Base-by-base conservation (phyloP, 2,113 vertebrate species). In the Platysteira castanea region DNA sequence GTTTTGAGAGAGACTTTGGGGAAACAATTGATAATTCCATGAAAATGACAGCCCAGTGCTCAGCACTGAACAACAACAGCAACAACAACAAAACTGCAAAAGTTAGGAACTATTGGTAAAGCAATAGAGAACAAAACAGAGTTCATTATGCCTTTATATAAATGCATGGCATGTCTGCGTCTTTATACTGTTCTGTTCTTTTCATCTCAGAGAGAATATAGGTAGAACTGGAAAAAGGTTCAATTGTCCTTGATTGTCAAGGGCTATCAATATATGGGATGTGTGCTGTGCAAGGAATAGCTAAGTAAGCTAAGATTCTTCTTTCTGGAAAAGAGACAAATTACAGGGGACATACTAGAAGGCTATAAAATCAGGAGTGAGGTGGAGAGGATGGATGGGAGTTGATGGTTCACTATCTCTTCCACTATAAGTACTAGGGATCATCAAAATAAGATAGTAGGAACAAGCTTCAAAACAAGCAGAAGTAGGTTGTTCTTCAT, bases 161-260 rank as follows among this genome's bases (percentile, higher is more conserved):
- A 96, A 97, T 97, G 84, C 95, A 92, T 84, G 84, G 35, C 6
- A 11, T 11, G 69, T 87, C 84, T 81, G 33, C 75, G 76, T 87
- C 89, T 95, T 95, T 94, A 73, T 92, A 74, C 64, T 84, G 23
- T 78, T 94, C 79, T 90, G 89, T 76, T 95, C 96, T 92, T 95
- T 96, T 95, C 68, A 89, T 96, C 93, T 96, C 89, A 89, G 91
- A 93, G 90, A 92, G 91, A 90, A 87, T 89, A 71, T 60, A 95
- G 73, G 80, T 44, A 84, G 91, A 89, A 95, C 80, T 91, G 86
- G 89, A 92, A 96, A 96, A 95, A 95, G 76, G 84, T 95, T 97
- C 94, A 92, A 94, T 96, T 94, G 93, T 95, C 95, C 95, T 96
- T 96, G 95, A 97, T 95, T 95, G 91, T 95, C 91, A 96, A 93